A percentile compares a stretch with the other conserved stretches of the same genome.
Evolutionary conservation across 1,140 invertebrate genomes (phyloP).

Genomic region (Penaeus indicus): DNA sequence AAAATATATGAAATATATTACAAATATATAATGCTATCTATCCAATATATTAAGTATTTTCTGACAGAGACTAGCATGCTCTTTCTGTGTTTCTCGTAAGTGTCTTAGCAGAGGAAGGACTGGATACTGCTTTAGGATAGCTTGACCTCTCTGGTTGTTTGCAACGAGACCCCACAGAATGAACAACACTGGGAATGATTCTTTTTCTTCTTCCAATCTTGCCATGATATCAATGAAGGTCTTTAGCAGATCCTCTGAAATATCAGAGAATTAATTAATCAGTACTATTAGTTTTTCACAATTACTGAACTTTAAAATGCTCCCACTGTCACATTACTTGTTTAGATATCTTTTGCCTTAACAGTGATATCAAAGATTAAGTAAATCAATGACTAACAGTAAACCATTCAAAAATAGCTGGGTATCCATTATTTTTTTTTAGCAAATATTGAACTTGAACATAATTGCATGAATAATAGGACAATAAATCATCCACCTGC

Average conservation of each 20-base stretch:
- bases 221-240: background rate
- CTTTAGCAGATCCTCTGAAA: background rate
- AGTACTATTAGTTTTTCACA: too few relatives aligned
- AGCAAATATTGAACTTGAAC: too few relatives aligned
- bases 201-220: background rate
- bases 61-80: background rate
- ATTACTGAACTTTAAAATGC: too few relatives aligned
- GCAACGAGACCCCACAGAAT: conserved; percentile 45
- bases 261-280: background rate
- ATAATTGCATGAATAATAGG: too few relatives aligned
- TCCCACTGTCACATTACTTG: too few relatives aligned
- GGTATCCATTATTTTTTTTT: too few relatives aligned
- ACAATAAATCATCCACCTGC: too few relatives aligned
- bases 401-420: too few relatives aligned
- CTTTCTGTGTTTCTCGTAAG: conserved; percentile 7
- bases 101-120: conserved; percentile 23
- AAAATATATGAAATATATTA: too few relatives aligned
- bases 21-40: background rate
- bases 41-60: background rate
- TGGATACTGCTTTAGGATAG: conserved; percentile 45
- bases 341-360: too few relatives aligned
- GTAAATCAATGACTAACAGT: too few relatives aligned
- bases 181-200: background rate
- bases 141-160: conserved; percentile 54
- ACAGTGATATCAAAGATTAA: too few relatives aligned